Conservation (phyloP, 2,888 invertebrate species). For the Rhopalosiphum nymphaeae region DNA sequence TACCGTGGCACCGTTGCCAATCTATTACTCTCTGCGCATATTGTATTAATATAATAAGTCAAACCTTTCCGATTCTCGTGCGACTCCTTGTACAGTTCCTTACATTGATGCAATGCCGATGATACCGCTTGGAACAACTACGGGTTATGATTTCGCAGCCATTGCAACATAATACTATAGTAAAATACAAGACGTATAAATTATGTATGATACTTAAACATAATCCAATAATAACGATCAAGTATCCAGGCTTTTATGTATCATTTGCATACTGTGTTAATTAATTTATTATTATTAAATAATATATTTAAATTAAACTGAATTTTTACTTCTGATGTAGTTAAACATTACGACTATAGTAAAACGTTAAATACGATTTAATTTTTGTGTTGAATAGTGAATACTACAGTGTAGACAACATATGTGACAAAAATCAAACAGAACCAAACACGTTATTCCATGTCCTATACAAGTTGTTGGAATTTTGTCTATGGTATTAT, state of each 20-base stretch:
- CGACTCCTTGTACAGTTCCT: neutral
- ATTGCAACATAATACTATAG: neutral
- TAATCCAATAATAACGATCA: neutral
- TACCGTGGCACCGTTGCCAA: neutral
- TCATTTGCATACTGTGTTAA: neutral
- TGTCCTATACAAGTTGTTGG: neutral
- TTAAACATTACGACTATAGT: too few species aligned
- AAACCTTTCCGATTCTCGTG: neutral
- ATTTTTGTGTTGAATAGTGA: too few species aligned
- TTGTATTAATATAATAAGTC: neutral
- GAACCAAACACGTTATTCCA: neutral
- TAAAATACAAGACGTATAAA: neutral
- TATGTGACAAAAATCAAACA: neutral
- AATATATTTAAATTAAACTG: too few species aligned
- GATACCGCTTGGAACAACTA: neutral
- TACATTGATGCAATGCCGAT: neutral
- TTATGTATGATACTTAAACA: neutral
- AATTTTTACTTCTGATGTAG: too few species aligned
- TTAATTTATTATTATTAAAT: too few species aligned
- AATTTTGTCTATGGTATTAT: neutral
- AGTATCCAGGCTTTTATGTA: neutral
- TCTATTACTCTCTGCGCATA: neutral
- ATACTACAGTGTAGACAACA: too few species aligned
- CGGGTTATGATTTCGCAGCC: neutral
- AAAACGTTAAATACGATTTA: too few species aligned